Evolutionary conservation across 2,113 vertebrate species (phyloP).

Genomic region (Pontoporia blainvillei): DNA sequence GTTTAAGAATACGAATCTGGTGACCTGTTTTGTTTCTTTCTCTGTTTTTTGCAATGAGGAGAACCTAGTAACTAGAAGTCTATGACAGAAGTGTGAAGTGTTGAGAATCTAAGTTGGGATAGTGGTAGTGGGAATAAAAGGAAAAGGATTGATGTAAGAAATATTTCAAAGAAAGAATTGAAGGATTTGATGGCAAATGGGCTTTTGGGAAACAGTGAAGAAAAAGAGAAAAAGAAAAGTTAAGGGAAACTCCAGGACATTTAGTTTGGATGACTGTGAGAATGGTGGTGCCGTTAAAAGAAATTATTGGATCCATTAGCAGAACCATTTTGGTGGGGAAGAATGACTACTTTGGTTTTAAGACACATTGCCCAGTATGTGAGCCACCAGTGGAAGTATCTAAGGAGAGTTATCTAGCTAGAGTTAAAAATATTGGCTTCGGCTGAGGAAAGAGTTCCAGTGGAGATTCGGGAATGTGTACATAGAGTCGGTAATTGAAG

Average conservation of each 20-base stretch:
- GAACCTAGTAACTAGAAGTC: neutral
- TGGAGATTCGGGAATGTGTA: constrained; percentile 8
- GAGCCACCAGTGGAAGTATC: neutral
- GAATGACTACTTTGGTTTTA: neutral
- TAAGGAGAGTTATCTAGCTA: neutral
- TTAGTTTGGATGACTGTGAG: neutral
- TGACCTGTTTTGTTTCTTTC: neutral
- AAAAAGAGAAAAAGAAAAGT: neutral
- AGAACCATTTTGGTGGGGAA: neutral
- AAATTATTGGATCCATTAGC: neutral
- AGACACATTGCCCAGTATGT: neutral
- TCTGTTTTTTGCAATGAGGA: neutral
- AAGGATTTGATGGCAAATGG: neutral
- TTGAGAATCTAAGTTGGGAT: neutral
- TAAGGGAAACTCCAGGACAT: neutral
- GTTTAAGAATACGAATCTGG: neutral
- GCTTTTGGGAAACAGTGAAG: neutral
- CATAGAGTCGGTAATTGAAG: constrained; percentile 6
- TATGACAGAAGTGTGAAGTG: neutral
- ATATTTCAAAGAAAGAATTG: neutral
- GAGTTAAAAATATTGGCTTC: constrained; percentile 42
- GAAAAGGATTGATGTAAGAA: neutral
- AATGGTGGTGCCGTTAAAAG: neutral
- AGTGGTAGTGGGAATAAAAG: neutral
- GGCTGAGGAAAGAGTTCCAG: neutral